phyloP scores from a whole-genome alignment of 2,113 vertebrate species.

The Pristiophorus japonicus region DNA sequence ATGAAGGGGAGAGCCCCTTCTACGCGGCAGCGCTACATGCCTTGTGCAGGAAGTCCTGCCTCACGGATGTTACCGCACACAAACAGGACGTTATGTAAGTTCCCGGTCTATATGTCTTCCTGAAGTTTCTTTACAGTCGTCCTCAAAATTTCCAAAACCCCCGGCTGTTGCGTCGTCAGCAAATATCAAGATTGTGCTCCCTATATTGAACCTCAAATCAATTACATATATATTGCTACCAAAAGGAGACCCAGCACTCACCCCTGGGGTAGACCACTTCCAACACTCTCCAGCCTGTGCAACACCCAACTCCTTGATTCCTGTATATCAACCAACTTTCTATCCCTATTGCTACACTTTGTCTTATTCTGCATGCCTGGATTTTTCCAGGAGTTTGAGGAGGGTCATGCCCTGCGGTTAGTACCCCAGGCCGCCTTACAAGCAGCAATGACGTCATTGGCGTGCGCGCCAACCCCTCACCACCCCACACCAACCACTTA shows the following conservation, averaged over 20 bases:
- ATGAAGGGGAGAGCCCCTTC: too few species aligned
- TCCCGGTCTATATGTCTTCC: neutral
- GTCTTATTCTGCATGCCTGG: neutral
- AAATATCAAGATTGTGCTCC: neutral
- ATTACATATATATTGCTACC: neutral
- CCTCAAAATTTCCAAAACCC: neutral
- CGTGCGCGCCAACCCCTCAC: too few species aligned
- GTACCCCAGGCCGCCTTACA: too few species aligned
- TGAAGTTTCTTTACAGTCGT: neutral
- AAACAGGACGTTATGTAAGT: too few species aligned
- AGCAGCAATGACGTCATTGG: too few species aligned
- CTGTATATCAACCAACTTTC: neutral
- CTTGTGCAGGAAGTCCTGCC: too few species aligned
- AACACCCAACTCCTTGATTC: neutral
- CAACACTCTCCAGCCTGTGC: neutral
- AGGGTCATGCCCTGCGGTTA: too few species aligned
- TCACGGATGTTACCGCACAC: too few species aligned
- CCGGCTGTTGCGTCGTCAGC: neutral
- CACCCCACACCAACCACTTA: too few species aligned
- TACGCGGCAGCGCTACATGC: too few species aligned
- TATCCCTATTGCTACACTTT: neutral
- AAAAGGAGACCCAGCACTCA: neutral
- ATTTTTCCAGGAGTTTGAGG: too few species aligned
- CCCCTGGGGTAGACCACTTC: neutral
- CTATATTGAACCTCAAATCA: neutral